Base-by-base conservation (phyloP, 2,113 vertebrate species). In the Podiceps cristatus region DNA sequence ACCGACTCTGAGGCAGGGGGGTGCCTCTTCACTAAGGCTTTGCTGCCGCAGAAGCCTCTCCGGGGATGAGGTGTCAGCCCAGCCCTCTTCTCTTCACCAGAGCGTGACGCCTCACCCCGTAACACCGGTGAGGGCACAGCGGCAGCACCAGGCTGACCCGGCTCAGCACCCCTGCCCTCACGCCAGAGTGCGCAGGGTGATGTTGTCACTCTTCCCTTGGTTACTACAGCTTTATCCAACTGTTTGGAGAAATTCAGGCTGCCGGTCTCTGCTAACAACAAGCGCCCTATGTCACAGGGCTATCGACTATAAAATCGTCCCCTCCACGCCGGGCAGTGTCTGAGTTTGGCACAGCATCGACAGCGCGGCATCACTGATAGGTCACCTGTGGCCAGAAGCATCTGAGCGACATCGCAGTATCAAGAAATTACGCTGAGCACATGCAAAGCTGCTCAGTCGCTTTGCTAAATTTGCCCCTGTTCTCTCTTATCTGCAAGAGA, bases 111-210 rank as follows among this genome's bases (percentile, higher is more conserved):
- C 3, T 11, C 42, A 5, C 49, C 14, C 56, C 2, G 1, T 8
- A 24, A 35, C 31, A 10, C 35, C 2, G 3, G 8, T 24, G 76
- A 49, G 33, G 45, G 13, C 45, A 53, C 10, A 4, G 28, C 8
- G 1, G 7, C 10, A 15, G 68, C 44, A 40, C 52, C 33, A 28
- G 35, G 25, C 45, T 42, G 52, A 33, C 35, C 19, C 3, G 0
- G 4, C 59, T 50, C 35, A 18, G 52, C 35, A 31, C 9, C 31
- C 24, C 42, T 56, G 50, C 35, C 47, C 40, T 25, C 56, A 62
- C 3, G 4, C 45, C 37, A 11, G 7, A 35, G n/a, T 3, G 4
- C 4, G 5, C 3, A 31, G 56, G 37, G 27, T 5, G 1, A 19
- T 53, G 60, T 6, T 33, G 23, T 40, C 53, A 24, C 69, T 17